Evolutionary conservation across 92 coral and sea anemone species (phyloP).

Genomic region (Siderastrea radians): DNA sequence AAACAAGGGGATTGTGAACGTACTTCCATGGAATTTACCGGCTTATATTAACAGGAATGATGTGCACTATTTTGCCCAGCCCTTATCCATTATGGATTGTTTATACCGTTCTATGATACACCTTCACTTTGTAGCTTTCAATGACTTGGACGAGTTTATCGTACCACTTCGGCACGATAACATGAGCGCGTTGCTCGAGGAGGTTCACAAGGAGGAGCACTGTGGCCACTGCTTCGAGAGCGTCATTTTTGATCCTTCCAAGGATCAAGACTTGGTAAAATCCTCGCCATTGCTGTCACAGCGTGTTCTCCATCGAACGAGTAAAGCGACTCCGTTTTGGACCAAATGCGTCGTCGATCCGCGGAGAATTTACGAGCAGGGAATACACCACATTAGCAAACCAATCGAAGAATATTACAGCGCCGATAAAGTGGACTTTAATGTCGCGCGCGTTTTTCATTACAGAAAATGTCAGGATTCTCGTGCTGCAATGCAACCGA

Average conservation of each 20-base stretch:
- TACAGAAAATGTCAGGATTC: slow-evolving; percentile 64
- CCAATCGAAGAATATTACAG: slow-evolving; percentile 34
- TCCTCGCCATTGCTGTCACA: slow-evolving; percentile 10
- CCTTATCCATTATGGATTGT: slow-evolving; percentile 69
- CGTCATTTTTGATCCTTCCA: slow-evolving; percentile 49
- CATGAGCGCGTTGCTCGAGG: slow-evolving; percentile 37
- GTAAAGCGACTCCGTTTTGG: slow-evolving; percentile 23
- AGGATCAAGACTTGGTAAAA: background rate
- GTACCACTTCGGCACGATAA: slow-evolving; percentile 60
- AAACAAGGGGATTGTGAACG: slow-evolving; percentile 44
- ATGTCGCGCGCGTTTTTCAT: slow-evolving; percentile 65
- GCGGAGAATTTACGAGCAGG: slow-evolving; percentile 57
- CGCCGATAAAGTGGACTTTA: slow-evolving; percentile 24
- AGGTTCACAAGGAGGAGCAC: slow-evolving; percentile 37
- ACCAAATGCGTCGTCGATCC: slow-evolving; percentile 76
- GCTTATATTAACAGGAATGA: slow-evolving; percentile 33
- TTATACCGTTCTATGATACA: slow-evolving; percentile 51
- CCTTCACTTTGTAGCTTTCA: slow-evolving; percentile 63
- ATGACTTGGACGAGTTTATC: slow-evolving; percentile 80
- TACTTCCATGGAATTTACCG: slow-evolving; percentile 69
- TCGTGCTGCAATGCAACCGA: slow-evolving; percentile 1
- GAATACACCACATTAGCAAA: slow-evolving; percentile 55
- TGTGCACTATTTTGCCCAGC: slow-evolving; percentile 68
- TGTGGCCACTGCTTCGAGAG: slow-evolving; percentile 75
- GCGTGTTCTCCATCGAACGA: background rate